Conservation (phyloP, 2,113 vertebrate genomes). For the Cheilinus undulatus region DNA sequence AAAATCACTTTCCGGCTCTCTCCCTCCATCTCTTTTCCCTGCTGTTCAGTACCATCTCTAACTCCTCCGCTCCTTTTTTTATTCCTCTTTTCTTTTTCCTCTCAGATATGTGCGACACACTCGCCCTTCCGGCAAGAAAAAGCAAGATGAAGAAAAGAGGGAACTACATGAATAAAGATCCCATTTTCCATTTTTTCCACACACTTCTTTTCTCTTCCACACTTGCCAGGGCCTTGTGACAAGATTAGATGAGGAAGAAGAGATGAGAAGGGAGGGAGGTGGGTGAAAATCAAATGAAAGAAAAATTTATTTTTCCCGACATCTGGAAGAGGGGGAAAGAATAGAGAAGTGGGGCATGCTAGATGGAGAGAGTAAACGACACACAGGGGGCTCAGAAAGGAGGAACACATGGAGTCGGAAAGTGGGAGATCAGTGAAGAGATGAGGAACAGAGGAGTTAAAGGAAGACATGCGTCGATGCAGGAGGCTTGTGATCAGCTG, state of each 20-base stretch:
- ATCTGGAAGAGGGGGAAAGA: conserved; percentile 55
- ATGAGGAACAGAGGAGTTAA: conserved; percentile 49
- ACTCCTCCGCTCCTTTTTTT: conserved; percentile 30
- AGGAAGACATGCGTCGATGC: conserved; percentile 40
- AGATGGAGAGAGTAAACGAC: conserved; percentile 67
- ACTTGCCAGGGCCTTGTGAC: conserved; percentile 51
- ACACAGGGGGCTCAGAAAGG: conserved; percentile 69
- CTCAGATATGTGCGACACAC: conserved; percentile 62
- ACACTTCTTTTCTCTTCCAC: conserved; percentile 35
- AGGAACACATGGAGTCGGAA: conserved; percentile 33
- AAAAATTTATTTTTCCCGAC: conserved; percentile 26
- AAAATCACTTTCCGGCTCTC: conserved; percentile 53
- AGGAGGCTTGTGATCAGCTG: conserved; percentile 58
- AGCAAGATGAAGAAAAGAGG: conserved; percentile 43
- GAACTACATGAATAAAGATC: conserved; percentile 64
- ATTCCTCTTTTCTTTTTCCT: conserved; percentile 1
- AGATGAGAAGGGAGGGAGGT: neutral
- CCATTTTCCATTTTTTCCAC: conserved; percentile 55
- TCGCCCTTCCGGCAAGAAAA: conserved; percentile 57
- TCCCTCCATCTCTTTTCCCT: conserved; percentile 32
- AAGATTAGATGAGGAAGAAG: conserved; percentile 57
- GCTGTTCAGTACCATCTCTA: conserved; percentile 36
- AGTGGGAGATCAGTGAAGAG: conserved; percentile 51
- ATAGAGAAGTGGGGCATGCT: conserved; percentile 16
- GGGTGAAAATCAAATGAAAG: conserved; percentile 33